Base-by-base conservation (phyloP, 2,113 vertebrate species). In the Fulica atra region DNA sequence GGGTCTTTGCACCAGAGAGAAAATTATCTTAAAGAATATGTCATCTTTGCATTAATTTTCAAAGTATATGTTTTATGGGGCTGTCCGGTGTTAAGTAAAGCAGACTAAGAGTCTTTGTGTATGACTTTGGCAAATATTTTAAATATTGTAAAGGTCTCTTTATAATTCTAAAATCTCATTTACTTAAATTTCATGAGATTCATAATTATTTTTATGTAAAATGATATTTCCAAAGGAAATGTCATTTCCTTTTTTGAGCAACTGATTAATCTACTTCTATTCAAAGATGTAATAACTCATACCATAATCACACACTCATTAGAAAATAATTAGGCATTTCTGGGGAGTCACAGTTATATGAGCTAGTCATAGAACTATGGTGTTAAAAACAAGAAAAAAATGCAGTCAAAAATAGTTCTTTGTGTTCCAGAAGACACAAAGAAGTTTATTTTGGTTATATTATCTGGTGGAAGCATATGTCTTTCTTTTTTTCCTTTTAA, bases 231-330 rank as follows among this genome's bases (percentile, higher is more conserved):
- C 72, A 72, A 91, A 89, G 81, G 81, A 95, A 96, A 69, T 93
- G 85, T 36, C 13, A 93, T 94, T 96, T 97, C 92, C 79, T 88
- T 92, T 88, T 88, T 74, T 64, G 88, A 81, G 31, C 48, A 77
- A 50, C 82, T 86, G 82, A 96, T 97, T 96, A 90, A 92, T 94
- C 24, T 89, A 33, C n/a, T 88, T 93, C 59, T 94, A 51, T 83
- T 95, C 81, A 80, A 85, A 92, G 86, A 48, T 60, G 25, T 86
- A 92, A 88, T 94, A 95, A 86, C 40, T 93, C 76, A 71, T 73
- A 88, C 35, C 0, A 0, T 94, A 86, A 92, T 95, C 76, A 94
- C 15, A 51, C 20, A 77, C 54, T 93, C 44, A 71, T 94, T 83
- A 94, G 70, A 59, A 95, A 97, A 90, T 88, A 94, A 96, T 90